Percentiles rank a stretch among this genome's conserved stretches.
These are phyloP conservation scores for Carcina quercana DNA, from an alignment of 2,888 invertebrate genomes.

Conservation along the genomic window DNA sequence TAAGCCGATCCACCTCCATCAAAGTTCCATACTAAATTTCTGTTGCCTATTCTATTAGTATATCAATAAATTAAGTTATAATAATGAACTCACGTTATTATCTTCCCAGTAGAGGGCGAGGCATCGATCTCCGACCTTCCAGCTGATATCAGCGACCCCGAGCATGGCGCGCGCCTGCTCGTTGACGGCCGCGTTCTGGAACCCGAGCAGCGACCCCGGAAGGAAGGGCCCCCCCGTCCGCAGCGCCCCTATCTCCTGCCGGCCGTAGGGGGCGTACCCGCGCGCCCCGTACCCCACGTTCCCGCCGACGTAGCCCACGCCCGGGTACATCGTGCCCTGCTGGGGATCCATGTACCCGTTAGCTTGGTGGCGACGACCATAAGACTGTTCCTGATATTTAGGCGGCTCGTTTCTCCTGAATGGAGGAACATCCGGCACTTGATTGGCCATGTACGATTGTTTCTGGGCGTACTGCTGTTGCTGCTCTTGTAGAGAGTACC, in stretches of 20 bases:
- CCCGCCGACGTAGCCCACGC: slow-evolving; percentile 35
- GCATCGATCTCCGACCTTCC: slow-evolving; percentile 88
- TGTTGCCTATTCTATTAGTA: too few species aligned
- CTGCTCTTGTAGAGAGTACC: slow-evolving; percentile 35
- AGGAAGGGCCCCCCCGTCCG: slow-evolving; percentile 41
- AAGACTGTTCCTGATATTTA: slow-evolving; percentile 14
- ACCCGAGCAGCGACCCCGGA: slow-evolving; percentile 59
- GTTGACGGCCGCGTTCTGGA: slow-evolving; percentile 68
- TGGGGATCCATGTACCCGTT: slow-evolving; percentile 54
- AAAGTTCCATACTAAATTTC: too few species aligned
- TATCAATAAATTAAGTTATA: too few species aligned
- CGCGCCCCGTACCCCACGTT: slow-evolving; percentile 31
- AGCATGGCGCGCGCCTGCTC: slow-evolving; percentile 70
- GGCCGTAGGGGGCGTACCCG: slow-evolving; percentile 40
- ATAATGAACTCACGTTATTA: slow-evolving; percentile 78
- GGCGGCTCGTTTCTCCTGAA: slow-evolving; percentile 32
- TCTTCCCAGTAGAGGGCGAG: slow-evolving; percentile 96
- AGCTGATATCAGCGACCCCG: slow-evolving; percentile 72
- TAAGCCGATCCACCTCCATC: too few species aligned
- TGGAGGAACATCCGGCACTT: slow-evolving; percentile 39
- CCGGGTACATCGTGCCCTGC: slow-evolving; percentile 38
- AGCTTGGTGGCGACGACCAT: slow-evolving; percentile 32
- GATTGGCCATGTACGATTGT: slow-evolving; percentile 35
- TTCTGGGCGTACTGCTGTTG: slow-evolving; percentile 38
- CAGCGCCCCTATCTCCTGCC: slow-evolving; percentile 34